Conservation (phyloP, 2,113 vertebrate species). For the Hydrochoerus hydrochaeris region DNA sequence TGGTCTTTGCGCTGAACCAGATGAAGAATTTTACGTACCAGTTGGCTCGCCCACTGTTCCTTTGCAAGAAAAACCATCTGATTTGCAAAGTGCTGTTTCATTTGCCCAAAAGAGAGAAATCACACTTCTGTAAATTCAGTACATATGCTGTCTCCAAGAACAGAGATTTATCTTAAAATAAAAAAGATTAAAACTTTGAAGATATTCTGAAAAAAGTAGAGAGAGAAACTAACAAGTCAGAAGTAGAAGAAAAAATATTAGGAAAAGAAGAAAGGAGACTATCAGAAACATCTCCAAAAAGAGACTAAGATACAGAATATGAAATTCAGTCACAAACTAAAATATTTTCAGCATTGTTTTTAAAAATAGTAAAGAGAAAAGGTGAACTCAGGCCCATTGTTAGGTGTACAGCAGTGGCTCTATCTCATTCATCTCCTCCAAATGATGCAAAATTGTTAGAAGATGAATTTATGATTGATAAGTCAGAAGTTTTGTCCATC, state of each 20-base stretch:
- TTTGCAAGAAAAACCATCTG: conserved; percentile 43
- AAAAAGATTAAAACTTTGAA: conserved; percentile 76
- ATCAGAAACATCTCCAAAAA: conserved; percentile 8
- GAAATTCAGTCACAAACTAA: conserved; percentile 56
- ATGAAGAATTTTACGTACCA: conserved; percentile 40
- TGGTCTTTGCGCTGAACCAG: background rate
- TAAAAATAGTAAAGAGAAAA: conserved; percentile 75
- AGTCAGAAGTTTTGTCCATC: conserved; percentile 65
- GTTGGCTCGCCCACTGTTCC: conserved; percentile 64
- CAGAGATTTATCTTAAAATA: conserved; percentile 67
- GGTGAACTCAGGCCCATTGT: conserved; percentile 57
- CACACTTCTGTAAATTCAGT: conserved; percentile 52
- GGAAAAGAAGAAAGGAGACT: conserved; percentile 18
- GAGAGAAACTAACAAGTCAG: conserved; percentile 9
- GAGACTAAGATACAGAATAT: background rate
- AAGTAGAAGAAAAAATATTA: conserved; percentile 57
- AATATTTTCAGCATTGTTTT: conserved; percentile 71
- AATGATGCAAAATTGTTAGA: conserved; percentile 68
- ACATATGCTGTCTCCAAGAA: conserved; percentile 46
- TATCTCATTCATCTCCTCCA: conserved; percentile 11
- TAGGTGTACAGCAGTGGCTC: conserved; percentile 45
- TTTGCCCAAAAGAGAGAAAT: conserved; percentile 16
- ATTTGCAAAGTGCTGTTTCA: conserved; percentile 58
- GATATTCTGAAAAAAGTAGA: conserved; percentile 38
- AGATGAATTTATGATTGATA: conserved; percentile 86